Base-by-base conservation (phyloP, 2,797 vertebrate genomes). In the Siniperca obscura region DNA sequence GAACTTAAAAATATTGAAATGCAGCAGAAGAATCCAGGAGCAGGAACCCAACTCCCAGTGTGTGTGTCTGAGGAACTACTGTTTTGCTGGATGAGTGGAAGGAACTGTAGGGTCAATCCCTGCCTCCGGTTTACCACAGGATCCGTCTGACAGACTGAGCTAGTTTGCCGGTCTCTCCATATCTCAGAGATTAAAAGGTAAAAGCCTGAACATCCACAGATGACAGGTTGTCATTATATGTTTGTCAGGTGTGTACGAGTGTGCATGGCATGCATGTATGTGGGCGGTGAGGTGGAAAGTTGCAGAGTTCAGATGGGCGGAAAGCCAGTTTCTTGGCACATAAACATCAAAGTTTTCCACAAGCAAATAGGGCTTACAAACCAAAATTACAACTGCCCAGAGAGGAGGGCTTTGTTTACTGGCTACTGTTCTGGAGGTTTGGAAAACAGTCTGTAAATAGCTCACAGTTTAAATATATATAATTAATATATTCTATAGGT, bases 191-290 rank as follows among this genome's bases (percentile, higher is more conserved):
- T 66, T 69, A 79, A 88, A 70, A 84, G 77, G 84, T 85, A 82
- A 87, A 88, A 82, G 65, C 40, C 60, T 55, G 65, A 84, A 84
- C 70, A 77, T 88, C 55, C 48, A 50, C 34, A 46, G 70, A 66
- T 88, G 87, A 92, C 91, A 90, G 79, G 64, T 76, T 87, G 85
- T 83, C 89, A 89, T 76, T 90, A 79, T 83, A 74, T 61, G 81
- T 86, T 79, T 83, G 78, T 82, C 53, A 17, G 79, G 71, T 70
- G 56, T 21, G 42, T 67, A 74, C 19, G 30, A 69, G 83, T 70
- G 66, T 70, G 79, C 8, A 6, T 48, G 46, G 56, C 53, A 70
- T 55, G 80, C 71, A 74, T 48, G 70, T 12, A 53, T 50, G 83
- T 75, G 71, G 78, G 90, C 22, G 50, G 62, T 42, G 38, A 77